Conservation (phyloP, 2,888 invertebrate species). For the Cantharis rustica region DNA sequence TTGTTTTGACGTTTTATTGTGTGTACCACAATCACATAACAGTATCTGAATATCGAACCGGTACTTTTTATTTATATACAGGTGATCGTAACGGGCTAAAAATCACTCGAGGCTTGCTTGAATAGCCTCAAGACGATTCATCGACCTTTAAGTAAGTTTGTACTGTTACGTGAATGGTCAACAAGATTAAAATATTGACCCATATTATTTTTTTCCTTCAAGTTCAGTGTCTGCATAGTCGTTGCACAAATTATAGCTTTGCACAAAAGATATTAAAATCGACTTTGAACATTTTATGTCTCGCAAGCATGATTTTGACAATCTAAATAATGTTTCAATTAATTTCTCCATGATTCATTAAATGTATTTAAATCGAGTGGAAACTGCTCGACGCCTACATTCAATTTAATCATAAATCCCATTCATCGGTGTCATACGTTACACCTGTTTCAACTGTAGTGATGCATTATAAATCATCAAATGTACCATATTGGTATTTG, state of each 20-base stretch:
- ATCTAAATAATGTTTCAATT: neutral
- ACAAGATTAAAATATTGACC: conserved; percentile 20
- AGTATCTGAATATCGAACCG: conserved; percentile 35
- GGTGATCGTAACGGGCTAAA: conserved; percentile 37
- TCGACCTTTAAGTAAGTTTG: conserved; percentile 33
- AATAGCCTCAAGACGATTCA: conserved; percentile 29
- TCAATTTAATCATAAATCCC: neutral
- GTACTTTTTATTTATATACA: conserved; percentile 36
- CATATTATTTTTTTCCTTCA: conserved; percentile 11
- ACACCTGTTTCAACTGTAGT: neutral
- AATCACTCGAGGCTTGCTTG: conserved; percentile 34
- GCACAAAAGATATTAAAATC: neutral
- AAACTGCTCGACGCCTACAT: neutral
- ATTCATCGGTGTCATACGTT: neutral
- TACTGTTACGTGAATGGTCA: conserved; percentile 29
- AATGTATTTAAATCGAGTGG: neutral
- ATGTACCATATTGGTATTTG: neutral
- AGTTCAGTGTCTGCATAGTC: conserved; percentile 16
- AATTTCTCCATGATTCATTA: neutral
- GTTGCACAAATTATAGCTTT: neutral
- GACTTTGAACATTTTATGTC: neutral
- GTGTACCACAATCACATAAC: conserved; percentile 27
- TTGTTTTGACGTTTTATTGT: neutral
- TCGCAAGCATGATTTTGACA: neutral
- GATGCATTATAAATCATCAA: neutral